Evolutionary conservation across 2,113 vertebrate species (phyloP).

Genomic region (Hemiscyllium ocellatum): DNA sequence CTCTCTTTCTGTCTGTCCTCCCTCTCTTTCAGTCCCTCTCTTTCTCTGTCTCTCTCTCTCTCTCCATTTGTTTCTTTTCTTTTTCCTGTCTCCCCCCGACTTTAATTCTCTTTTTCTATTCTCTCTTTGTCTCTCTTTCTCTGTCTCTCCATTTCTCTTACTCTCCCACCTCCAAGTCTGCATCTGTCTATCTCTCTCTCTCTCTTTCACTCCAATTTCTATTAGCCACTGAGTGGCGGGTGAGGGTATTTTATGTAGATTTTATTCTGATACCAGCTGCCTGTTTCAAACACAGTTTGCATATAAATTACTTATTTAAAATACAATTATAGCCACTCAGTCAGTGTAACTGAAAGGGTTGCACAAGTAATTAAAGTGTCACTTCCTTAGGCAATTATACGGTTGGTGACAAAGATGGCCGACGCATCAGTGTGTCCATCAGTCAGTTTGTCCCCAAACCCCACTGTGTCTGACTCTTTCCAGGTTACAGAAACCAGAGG

Average conservation of each 20-base stretch:
- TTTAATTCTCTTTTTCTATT: not conserved
- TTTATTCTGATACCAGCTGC: constrained; percentile 30
- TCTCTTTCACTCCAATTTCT: not conserved
- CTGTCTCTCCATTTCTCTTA: not conserved
- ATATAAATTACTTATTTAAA: constrained; percentile 52
- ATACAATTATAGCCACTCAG: constrained; percentile 52
- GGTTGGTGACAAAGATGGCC: not conserved
- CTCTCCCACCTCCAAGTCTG: too few relatives aligned
- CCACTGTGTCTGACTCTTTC: not conserved
- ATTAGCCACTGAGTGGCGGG: not conserved
- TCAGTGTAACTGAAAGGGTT: constrained; percentile 50
- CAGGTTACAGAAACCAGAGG: not conserved
- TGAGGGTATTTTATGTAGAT: constrained; percentile 10
- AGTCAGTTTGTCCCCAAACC: not conserved
- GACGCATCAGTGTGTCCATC: not conserved
- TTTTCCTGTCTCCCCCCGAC: not conserved
- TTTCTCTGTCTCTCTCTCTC: not conserved
- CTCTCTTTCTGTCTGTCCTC: not conserved
- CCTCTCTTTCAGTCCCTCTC: not conserved
- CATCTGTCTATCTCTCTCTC: not conserved
- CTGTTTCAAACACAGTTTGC: constrained; percentile 45
- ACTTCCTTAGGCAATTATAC: constrained; percentile 37
- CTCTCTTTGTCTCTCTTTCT: not conserved
- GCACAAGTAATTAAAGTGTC: constrained; percentile 52
- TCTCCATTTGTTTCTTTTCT: not conserved